Percentiles rank a stretch among this genome's conserved stretches.
Conservation (phyloP, 30 jellyfish, hydroid and myxozoan species). For the Aurelia coerulea region DNA sequence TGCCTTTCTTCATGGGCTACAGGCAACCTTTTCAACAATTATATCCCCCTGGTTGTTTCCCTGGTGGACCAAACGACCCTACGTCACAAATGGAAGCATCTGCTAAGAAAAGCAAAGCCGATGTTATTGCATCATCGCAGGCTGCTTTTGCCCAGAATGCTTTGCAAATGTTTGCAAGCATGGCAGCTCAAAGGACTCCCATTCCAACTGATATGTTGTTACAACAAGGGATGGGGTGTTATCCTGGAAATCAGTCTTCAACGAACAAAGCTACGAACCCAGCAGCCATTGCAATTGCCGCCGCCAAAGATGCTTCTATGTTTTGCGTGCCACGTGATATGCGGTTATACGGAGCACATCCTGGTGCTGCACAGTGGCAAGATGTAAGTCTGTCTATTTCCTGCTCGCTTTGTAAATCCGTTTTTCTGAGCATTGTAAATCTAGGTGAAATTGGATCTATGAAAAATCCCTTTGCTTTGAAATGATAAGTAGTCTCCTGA, state of each 20-base stretch:
- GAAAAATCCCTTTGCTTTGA: too few relatives aligned
- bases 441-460: too few relatives aligned
- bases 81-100: constrained; percentile 48
- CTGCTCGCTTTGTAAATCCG: too few relatives aligned
- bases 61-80: constrained; percentile 53
- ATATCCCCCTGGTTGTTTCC: constrained; percentile 52
- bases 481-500: too few relatives aligned
- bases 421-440: too few relatives aligned
- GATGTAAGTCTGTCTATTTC: constrained; percentile 58
- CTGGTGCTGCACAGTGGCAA: constrained; percentile 96
- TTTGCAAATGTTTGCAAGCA: constrained; percentile 74
- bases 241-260: constrained; percentile 37
- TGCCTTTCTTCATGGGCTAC: constrained; percentile 76
- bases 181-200: constrained; percentile 75
- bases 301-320: constrained; percentile 89
- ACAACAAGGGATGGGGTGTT: constrained; percentile 70
- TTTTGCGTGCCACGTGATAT: constrained; percentile 72
- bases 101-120: constrained; percentile 44
- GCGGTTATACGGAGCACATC: constrained; percentile 90
- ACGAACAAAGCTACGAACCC: constrained; percentile 90
- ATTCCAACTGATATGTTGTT: constrained; percentile 68
- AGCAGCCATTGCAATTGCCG: constrained; percentile 98
- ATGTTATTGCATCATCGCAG: constrained; percentile 54
- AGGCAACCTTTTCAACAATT: constrained; percentile 69
- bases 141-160: constrained; percentile 62